Evolutionary conservation across 1,140 invertebrate genomes (phyloP).

Genomic region (Pectinophora gossypiella): DNA sequence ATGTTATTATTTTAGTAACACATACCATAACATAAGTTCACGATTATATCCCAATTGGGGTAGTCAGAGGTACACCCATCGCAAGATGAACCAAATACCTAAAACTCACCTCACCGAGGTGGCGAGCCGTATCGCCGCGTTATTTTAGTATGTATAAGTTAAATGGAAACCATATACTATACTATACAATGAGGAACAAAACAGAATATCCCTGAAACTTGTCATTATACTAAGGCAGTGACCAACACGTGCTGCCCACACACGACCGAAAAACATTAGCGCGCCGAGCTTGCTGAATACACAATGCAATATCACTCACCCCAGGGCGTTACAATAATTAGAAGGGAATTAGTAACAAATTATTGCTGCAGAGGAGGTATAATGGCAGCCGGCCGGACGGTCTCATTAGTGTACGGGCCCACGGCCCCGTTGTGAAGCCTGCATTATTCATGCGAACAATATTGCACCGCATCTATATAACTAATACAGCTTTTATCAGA

Average conservation of each 20-base stretch:
- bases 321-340: conserved; percentile 41
- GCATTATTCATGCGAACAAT: conserved; percentile 69
- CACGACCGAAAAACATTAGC: background rate
- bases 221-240: no score
- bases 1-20: background rate
- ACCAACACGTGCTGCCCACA: no score
- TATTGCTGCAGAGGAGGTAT: conserved; percentile 48
- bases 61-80: no score
- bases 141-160: no score
- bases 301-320: conserved; percentile 13
- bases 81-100: no score
- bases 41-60: no score
- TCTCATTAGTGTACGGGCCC: conserved; percentile 57
- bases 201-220: no score
- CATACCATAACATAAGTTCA: no score
- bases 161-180: no score
- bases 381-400: conserved; percentile 33
- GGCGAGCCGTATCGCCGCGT: no score
- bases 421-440: conserved; percentile 36
- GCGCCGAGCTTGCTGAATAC: background rate
- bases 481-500: conserved; percentile 3
- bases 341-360: conserved; percentile 61
- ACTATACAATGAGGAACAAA: no score
- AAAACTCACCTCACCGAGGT: no score
- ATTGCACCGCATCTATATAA: conserved; percentile 43